Evolutionary conservation across 2,888 invertebrate species (phyloP).

Genomic region (Oligia fasciuncula): DNA sequence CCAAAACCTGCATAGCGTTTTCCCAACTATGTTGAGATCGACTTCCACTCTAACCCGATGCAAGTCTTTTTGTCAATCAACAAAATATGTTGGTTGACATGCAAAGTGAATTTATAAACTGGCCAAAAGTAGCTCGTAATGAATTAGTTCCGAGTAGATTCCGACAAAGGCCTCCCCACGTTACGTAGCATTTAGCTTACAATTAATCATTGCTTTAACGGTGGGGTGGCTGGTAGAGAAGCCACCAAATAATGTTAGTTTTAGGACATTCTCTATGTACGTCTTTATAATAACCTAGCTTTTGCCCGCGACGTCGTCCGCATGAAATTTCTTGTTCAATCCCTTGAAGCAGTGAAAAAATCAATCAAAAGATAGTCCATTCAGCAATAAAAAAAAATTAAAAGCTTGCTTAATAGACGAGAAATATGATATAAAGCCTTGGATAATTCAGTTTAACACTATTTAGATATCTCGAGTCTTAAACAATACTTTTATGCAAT

Average conservation of each 20-base stretch:
- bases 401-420: too few relatives aligned
- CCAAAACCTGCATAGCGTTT: background rate
- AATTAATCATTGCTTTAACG: slow-evolving; percentile 64
- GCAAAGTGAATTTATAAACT: slow-evolving; percentile 26
- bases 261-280: slow-evolving; percentile 1
- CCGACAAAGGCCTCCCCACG: slow-evolving; percentile 15
- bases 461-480: background rate
- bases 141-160: slow-evolving; percentile 43
- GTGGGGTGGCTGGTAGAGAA: background rate
- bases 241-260: slow-evolving; percentile 11
- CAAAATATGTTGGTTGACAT: background rate
- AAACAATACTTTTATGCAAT: background rate
- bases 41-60: background rate
- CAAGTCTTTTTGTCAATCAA: background rate
- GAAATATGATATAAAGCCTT: background rate
- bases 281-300: background rate
- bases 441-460: background rate
- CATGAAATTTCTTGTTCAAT: too few relatives aligned
- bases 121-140: slow-evolving; percentile 35
- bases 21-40: background rate
- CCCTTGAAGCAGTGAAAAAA: too few relatives aligned
- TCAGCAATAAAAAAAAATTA: too few relatives aligned
- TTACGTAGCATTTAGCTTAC: slow-evolving; percentile 37
- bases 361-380: too few relatives aligned
- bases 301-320: too few relatives aligned